Base-by-base conservation (phyloP, 2,113 vertebrate species). In the Oreochromis niloticus region DNA sequence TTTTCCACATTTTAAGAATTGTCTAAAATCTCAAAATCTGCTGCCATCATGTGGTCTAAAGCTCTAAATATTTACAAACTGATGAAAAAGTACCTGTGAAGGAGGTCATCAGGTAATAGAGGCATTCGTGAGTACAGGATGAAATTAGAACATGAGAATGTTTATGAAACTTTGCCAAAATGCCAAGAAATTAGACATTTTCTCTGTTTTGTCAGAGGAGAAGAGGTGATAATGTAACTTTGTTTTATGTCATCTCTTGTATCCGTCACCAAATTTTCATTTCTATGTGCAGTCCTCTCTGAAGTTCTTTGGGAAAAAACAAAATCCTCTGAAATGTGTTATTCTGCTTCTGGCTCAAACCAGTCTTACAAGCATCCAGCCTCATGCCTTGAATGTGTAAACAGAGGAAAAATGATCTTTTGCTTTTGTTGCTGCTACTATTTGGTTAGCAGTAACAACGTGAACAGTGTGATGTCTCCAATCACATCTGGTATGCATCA, bases 401-500 rank as follows among this genome's bases (percentile, higher is more conserved):
- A 93, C 89, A 91, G 92, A 91, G 88, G 90, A 89, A 93, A 95
- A 94, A 92, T 59, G 90, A 87, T 92, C 88, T 90, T 91, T 89
- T 89, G 91, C 88, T 87, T 93, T 91, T 87, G 89, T 90, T 86
- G 91, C 90, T 85, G 85, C 91, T 59, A 85, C 82, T 93, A 85
- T 95, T 95, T 95, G 92, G 73, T 95, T 94, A 86, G 85, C 92
- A 92, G 92, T 93, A 91, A 94, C 93, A 93, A 93, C 57, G 48
- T 89, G 88, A 93, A 91, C 91, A 88, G 94, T 91, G 93, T 92
- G 90, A 93, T 94, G 93, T 88, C 93, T 91, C 93, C 93, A 89
- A 90, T 96, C 95, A 95, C 93, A 94, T 95, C 92, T 95, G 94
- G 83, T 95, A 93, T 95, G 92, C 94, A 94, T 96, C 95, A 95